A percentile compares a stretch with the other conserved stretches of the same genome.
Evolutionary conservation across 2,888 invertebrate genomes (phyloP).

Genomic region (Eumacrocentrus americanus): DNA sequence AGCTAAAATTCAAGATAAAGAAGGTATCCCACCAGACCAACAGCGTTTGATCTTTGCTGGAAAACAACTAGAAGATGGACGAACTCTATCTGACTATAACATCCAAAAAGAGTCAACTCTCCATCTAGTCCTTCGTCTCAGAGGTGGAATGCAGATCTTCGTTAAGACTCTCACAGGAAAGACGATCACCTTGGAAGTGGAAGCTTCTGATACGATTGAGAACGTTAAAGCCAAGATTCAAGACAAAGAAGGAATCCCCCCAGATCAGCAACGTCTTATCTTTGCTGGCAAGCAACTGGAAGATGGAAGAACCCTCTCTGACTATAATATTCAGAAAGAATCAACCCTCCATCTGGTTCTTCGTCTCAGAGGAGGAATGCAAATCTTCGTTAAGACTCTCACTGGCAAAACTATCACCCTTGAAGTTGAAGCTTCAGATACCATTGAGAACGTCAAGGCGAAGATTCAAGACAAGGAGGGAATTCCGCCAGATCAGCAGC

Average conservation of each 20-base stretch:
- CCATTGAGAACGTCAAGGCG: conserved; percentile 69
- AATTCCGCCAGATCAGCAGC: conserved; percentile 40
- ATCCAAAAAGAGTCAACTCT: conserved; percentile 39
- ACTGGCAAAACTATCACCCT: conserved; percentile 67
- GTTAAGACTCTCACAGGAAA: conserved; percentile 41
- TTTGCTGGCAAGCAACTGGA: conserved; percentile 40
- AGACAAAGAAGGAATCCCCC: conserved; percentile 40
- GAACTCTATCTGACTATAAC: conserved; percentile 33
- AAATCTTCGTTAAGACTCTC: conserved; percentile 69
- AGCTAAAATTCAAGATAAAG: conserved; percentile 63
- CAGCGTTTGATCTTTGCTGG: conserved; percentile 34
- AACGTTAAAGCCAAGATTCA: conserved; percentile 37
- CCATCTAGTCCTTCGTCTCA: conserved; percentile 36
- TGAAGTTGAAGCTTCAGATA: conserved; percentile 68
- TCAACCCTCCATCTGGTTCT: conserved; percentile 68
- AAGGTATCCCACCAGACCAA: conserved; percentile 39
- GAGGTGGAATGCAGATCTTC: conserved; percentile 37
- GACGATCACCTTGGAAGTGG: conserved; percentile 42
- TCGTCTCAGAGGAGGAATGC: conserved; percentile 70
- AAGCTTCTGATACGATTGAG: conserved; percentile 39
- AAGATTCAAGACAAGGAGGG: conserved; percentile 62
- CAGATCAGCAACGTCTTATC: conserved; percentile 39
- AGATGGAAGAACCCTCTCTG: conserved; percentile 37
- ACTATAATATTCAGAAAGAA: conserved; percentile 53
- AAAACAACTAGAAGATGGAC: conserved; percentile 35